Evolutionary conservation across 2,888 invertebrate species (phyloP).

Genomic region (Lamproptera curius): DNA sequence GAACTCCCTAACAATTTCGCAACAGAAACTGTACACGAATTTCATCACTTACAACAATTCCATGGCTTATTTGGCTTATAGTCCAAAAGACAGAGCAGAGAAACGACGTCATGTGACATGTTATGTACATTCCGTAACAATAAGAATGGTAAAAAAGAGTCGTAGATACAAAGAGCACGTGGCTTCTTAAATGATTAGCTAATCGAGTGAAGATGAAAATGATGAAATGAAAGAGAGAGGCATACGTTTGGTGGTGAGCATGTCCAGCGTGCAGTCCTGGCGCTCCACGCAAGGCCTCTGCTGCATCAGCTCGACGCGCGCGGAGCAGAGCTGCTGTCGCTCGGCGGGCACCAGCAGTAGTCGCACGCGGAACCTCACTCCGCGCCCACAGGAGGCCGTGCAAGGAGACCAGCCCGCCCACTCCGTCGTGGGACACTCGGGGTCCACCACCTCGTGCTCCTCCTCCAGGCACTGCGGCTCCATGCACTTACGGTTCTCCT

Average conservation of each 20-base stretch:
- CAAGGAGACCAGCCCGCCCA: slow-evolving; percentile 97
- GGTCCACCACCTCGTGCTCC: slow-evolving; percentile 70
- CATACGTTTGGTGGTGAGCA: slow-evolving; percentile 87
- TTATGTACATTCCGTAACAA: too few relatives aligned
- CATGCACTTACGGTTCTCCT: slow-evolving; percentile 91
- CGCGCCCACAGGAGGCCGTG: slow-evolving; percentile 91
- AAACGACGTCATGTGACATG: too few relatives aligned
- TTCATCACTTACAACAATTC: too few relatives aligned
- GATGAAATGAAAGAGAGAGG: slow-evolving; percentile 14
- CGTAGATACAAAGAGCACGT: too few relatives aligned
- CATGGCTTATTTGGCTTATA: too few relatives aligned
- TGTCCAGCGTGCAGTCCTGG: slow-evolving; percentile 83
- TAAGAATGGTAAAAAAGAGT: too few relatives aligned
- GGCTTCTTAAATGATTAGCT: too few relatives aligned
- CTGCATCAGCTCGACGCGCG: slow-evolving; percentile 85
- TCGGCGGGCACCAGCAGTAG: slow-evolving; percentile 82
- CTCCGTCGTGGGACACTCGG: slow-evolving; percentile 86
- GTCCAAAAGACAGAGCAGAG: too few relatives aligned
- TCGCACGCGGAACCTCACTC: slow-evolving; percentile 84
- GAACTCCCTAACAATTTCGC: too few relatives aligned
- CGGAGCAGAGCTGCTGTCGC: slow-evolving; percentile 81
- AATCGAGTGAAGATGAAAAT: too few relatives aligned
- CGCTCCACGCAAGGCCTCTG: slow-evolving; percentile 83
- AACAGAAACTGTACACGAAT: too few relatives aligned
- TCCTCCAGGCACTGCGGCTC: slow-evolving; percentile 80